Conservation (phyloP, 2,797 vertebrate species). For the Gila robusta region DNA sequence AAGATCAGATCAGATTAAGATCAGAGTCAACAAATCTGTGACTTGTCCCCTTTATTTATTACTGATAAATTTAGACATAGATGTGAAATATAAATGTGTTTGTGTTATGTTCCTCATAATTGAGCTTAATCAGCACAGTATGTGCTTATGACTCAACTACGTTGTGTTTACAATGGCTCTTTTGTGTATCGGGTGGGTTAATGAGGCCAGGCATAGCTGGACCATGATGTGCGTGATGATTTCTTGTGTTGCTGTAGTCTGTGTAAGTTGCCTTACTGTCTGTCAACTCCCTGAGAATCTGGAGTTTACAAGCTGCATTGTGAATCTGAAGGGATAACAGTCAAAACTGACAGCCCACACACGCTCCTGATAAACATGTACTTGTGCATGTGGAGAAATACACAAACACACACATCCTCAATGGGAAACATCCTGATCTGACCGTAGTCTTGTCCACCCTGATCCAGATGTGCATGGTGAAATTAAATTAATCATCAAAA, state of each 20-base stretch:
- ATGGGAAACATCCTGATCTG: constrained; percentile 62
- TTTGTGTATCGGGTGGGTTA: constrained; percentile 30
- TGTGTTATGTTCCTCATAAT: not conserved
- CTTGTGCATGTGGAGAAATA: constrained; percentile 49
- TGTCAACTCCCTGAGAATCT: constrained; percentile 49
- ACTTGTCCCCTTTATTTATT: not conserved
- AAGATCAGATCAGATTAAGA: not conserved
- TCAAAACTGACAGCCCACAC: constrained; percentile 57
- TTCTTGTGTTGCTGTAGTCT: constrained; percentile 50
- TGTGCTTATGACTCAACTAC: constrained; percentile 36
- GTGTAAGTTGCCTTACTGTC: constrained; percentile 48
- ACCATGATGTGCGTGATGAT: constrained; percentile 47
- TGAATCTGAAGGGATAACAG: constrained; percentile 58
- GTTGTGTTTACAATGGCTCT: constrained; percentile 29
- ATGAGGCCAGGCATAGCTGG: constrained; percentile 38
- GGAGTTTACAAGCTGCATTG: constrained; percentile 60
- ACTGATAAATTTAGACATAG: constrained; percentile 5
- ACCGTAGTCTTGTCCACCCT: constrained; percentile 43
- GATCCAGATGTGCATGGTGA: constrained; percentile 53
- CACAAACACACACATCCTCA: constrained; percentile 65
- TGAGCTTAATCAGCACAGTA: constrained; percentile 32
- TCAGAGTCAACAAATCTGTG: not conserved
- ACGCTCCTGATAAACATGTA: constrained; percentile 51
- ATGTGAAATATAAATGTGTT: not conserved
- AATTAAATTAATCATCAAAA: constrained; percentile 48